phyloP scores from a whole-genome alignment of 2,113 vertebrate species.

The Platichthys stellatus region DNA sequence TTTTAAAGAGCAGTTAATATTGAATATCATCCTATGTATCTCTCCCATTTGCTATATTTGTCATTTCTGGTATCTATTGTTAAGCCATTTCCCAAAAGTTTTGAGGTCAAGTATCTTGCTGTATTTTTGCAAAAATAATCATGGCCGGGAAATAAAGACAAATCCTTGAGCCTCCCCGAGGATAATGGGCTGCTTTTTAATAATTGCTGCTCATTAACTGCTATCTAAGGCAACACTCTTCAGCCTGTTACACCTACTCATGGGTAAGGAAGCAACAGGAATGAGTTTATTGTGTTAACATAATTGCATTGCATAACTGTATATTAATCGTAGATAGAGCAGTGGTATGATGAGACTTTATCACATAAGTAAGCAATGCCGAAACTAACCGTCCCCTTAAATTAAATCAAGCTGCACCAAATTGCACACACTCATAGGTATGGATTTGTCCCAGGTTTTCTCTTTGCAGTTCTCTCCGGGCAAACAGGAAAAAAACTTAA shows the following conservation, averaged over 20 bases:
- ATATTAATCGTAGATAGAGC: constrained; percentile 1
- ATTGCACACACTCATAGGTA: no score
- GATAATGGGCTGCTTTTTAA: constrained; percentile 60
- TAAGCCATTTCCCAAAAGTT: constrained; percentile 6
- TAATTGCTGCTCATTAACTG: constrained; percentile 68
- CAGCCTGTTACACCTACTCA: constrained; percentile 63
- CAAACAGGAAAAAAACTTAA: no score
- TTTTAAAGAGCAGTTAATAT: neutral
- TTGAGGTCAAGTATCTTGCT: constrained; percentile 12
- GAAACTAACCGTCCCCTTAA: no score
- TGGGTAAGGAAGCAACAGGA: constrained; percentile 45
- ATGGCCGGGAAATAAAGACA: constrained; percentile 37
- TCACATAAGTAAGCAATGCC: no score
- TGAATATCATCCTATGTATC: neutral
- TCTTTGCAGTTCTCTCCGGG: no score
- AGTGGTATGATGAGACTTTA: neutral
- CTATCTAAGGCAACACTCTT: constrained; percentile 55
- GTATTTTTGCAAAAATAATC: constrained; percentile 9
- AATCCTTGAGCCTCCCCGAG: constrained; percentile 31
- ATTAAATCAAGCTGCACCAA: no score
- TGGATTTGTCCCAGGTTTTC: no score
- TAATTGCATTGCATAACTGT: constrained; percentile 28
- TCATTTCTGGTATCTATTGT: constrained; percentile 4
- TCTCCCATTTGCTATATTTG: constrained; percentile 2
- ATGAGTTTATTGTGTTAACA: neutral